Conservation (phyloP, 2,888 invertebrate species). For the Ormyrus pomaceus region DNA sequence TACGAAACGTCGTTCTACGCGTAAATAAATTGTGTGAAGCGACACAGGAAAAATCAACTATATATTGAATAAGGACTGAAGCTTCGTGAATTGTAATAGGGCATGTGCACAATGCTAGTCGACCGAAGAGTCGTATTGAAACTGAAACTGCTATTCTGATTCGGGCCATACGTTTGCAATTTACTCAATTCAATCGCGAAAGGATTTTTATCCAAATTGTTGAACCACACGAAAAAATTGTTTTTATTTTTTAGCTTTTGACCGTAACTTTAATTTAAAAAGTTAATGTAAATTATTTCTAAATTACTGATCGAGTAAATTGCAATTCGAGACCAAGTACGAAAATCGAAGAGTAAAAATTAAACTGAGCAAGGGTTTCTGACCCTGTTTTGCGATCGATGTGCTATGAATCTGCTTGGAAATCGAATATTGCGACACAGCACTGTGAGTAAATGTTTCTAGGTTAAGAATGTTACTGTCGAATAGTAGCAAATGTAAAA, state of each 20-base stretch:
- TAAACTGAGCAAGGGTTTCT: not conserved
- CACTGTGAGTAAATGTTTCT: constrained; percentile 24
- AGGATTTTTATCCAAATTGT: constrained; percentile 5
- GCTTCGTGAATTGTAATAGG: constrained; percentile 49
- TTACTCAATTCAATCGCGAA: not conserved
- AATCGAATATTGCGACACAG: constrained; percentile 6
- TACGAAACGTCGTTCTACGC: not conserved
- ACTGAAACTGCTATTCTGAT: constrained; percentile 8
- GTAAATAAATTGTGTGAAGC: not conserved
- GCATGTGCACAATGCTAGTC: constrained; percentile 60
- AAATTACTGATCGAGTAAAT: not conserved
- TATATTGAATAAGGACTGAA: constrained; percentile 45
- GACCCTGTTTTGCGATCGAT: not conserved
- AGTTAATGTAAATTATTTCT: not conserved
- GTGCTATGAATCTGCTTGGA: not conserved
- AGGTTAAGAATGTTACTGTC: constrained; percentile 13
- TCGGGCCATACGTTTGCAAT: constrained; percentile 12
- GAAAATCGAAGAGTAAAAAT: constrained; percentile 9
- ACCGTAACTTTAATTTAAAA: not conserved
- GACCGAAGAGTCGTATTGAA: constrained; percentile 56
- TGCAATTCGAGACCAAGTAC: not conserved
- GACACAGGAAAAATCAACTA: not conserved
- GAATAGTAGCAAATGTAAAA: constrained; percentile 16
- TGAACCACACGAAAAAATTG: constrained; percentile 1
- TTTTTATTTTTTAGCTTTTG: not conserved